phyloP scores from a whole-genome alignment of 2,797 vertebrate genomes.

The Denticeps clupeoides region DNA sequence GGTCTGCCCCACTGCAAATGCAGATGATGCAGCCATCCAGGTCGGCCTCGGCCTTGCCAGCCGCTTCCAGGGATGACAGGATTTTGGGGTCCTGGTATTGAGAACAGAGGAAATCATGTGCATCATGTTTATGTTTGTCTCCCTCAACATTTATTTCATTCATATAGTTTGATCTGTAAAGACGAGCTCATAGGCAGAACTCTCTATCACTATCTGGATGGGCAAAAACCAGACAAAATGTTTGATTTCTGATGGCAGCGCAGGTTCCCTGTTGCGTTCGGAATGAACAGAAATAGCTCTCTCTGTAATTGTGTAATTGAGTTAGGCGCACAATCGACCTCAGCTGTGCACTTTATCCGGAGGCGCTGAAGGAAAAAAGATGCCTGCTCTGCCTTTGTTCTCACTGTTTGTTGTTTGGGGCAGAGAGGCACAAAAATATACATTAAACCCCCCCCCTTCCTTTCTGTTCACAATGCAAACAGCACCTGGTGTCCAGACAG shows the following conservation, averaged over 20 bases:
- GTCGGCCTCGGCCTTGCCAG: constrained; percentile 81
- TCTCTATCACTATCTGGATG: no score
- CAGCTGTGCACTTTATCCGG: constrained; percentile 20
- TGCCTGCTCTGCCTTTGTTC: constrained; percentile 17
- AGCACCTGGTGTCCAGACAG: constrained; percentile 13
- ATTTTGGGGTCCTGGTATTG: constrained; percentile 84
- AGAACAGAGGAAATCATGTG: not conserved
- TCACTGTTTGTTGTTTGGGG: constrained; percentile 22
- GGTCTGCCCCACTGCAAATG: constrained; percentile 88
- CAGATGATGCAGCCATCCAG: constrained; percentile 87
- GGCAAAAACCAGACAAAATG: not conserved
- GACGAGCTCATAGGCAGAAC: no score
- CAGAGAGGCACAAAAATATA: constrained; percentile 14
- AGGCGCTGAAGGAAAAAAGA: constrained; percentile 7
- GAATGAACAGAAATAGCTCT: constrained; percentile 42
- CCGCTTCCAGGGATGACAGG: constrained; percentile 76
- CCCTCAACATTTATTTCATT: no score
- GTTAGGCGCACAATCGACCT: constrained; percentile 36
- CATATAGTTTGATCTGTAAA: no score
- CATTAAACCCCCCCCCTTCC: constrained; percentile 22
- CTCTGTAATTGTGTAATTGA: constrained; percentile 32
- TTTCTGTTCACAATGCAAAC: constrained; percentile 27
- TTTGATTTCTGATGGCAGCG: not conserved
- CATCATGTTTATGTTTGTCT: no score
- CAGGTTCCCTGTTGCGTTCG: no score